Evolutionary conservation across 2,888 invertebrate species (phyloP).

Genomic region (Anthophora plumipes): DNA sequence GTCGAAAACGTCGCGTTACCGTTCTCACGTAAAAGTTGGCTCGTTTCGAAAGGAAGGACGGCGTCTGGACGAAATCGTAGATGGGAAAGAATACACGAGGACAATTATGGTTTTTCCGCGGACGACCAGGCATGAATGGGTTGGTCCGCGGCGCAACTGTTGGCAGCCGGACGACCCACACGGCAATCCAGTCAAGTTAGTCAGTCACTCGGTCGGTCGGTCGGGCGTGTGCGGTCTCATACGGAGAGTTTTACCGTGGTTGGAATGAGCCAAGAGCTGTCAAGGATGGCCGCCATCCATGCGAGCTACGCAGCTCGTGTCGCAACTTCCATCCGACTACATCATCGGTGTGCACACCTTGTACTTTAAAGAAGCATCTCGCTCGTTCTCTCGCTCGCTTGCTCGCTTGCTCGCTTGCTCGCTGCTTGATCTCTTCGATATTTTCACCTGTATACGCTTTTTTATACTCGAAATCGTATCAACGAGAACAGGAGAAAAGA

Average conservation of each 20-base stretch:
- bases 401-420: too few relatives aligned
- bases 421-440: conserved; percentile 1
- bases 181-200: conserved; percentile 54
- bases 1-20: conserved; percentile 2
- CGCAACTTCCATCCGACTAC: conserved; percentile 70
- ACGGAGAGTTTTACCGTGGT: conserved; percentile 64
- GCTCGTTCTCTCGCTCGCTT: too few relatives aligned
- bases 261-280: conserved; percentile 74
- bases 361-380: conserved; percentile 40
- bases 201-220: conserved; percentile 48
- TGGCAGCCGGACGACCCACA: conserved; percentile 43
- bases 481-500: not conserved
- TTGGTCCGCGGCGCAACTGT: conserved; percentile 4
- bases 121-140: conserved; percentile 40
- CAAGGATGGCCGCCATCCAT: conserved; percentile 80
- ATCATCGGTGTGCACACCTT: conserved; percentile 54
- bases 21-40: not conserved
- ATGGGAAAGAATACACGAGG: not conserved
- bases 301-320: conserved; percentile 63
- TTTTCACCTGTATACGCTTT: too few relatives aligned
- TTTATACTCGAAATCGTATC: too few relatives aligned
- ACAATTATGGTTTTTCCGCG: conserved; percentile 30
- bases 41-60: not conserved
- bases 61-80: not conserved
- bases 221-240: conserved; percentile 60